phyloP scores from a whole-genome alignment of 1,140 invertebrate genomes.

The Scaptomyza hsui region DNA sequence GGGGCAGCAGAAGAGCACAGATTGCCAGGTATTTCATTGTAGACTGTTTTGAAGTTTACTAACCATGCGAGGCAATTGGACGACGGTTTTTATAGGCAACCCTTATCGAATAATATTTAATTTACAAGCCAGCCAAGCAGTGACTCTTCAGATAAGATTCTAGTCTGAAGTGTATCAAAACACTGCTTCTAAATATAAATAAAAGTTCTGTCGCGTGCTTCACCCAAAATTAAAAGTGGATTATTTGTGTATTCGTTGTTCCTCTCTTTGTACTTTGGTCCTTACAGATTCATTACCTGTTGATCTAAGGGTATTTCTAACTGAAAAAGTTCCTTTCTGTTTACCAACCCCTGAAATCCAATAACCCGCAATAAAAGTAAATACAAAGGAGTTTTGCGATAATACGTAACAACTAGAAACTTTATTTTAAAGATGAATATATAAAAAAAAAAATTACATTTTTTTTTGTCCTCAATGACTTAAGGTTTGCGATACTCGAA shows the following conservation, averaged over 20 bases:
- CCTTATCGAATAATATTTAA: conserved; percentile 28
- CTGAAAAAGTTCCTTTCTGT: background rate
- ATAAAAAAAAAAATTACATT: conserved; percentile 7
- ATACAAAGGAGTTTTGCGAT: background rate
- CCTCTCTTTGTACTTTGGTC: no score
- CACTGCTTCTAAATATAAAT: conserved; percentile 2
- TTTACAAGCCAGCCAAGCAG: conserved; percentile 21
- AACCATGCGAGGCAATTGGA: conserved; percentile 16
- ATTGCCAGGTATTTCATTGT: conserved; percentile 63
- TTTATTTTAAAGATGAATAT: conserved; percentile 13
- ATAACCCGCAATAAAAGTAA: background rate
- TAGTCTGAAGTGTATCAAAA: background rate
- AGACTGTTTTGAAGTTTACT: conserved; percentile 18
- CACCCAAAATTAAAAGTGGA: conserved; percentile 2
- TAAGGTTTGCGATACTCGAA: conserved; percentile 3
- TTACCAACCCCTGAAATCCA: background rate
- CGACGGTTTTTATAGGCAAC: conserved; percentile 44
- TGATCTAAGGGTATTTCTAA: background rate
- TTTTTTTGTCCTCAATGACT: conserved; percentile 17
- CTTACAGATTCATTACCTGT: background rate
- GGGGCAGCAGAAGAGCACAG: conserved; percentile 56
- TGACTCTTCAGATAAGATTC: conserved; percentile 31
- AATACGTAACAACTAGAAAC: background rate
- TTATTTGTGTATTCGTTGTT: background rate
- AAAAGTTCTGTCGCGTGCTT: conserved; percentile 5